Evolutionary conservation across 2,797 vertebrate genomes (phyloP), one percentile per base, ranked within the genome.

Genomic region (Saxicola maurus): DNA sequence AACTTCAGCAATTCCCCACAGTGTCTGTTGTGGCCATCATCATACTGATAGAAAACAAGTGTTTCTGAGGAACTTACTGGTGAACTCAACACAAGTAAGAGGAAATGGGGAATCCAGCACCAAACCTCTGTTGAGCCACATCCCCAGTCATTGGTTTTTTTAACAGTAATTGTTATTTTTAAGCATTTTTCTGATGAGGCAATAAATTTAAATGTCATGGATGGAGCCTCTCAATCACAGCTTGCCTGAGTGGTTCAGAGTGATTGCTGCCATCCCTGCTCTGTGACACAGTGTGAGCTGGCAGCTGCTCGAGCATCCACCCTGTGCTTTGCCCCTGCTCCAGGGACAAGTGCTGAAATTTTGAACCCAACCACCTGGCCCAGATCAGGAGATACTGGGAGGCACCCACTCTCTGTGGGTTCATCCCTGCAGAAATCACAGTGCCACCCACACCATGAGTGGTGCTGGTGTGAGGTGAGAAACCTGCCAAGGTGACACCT

Each of bases 261-360:
- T 1, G 0, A 6, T 30, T 27, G 2, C 4, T 4, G 0, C n/a
- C 24, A 65, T 19, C 35, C 13, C 13, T n/a, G 7, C 14, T 45
- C 25, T 23, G 6, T 13, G 7, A 4, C 3, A 17, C 28, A 25
- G 6, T 7, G 28, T 46, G 35, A 69, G 13, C 10, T 12, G 8
- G 8, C 4, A 64, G 3, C 6, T 24, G 5, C 25, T 27, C 0
- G 0, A 49, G 25, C 8, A 42, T 13, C 23, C 3, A 25, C 4
- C 4, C 3, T 1, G 48, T 37, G 13, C 40, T 25, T 51, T 33
- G 5, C 6, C 6, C 17, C 13, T 1, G 1, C 6, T 15, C 6
- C 8, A 51, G 53, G 49, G 33, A 59, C 25, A 75, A 2, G 7
- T 48, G 45, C 2, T 28, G 17, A 11, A 18, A 42, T 17, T 16